These are phyloP conservation scores for Calyptomena viridis DNA, from an alignment of 2,113 vertebrate genomes.

Conservation along the genomic window DNA sequence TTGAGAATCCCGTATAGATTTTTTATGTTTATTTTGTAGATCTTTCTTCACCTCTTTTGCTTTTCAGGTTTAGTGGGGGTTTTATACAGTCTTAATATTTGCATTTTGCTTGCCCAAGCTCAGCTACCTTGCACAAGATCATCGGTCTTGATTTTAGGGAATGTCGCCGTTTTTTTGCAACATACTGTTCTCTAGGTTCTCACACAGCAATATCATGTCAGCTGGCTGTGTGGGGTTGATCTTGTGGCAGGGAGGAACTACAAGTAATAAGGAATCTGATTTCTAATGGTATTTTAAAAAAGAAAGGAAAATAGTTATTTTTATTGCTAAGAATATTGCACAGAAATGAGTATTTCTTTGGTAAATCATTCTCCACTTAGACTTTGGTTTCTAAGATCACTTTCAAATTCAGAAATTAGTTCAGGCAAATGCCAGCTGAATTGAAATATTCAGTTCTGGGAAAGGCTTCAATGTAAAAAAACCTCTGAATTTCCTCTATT, in stretches of 20 bases:
- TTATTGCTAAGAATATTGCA: conserved; percentile 25
- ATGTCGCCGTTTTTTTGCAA: not conserved
- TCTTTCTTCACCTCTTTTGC: not conserved
- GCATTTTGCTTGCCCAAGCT: not conserved
- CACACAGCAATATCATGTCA: not conserved
- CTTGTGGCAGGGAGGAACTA: not conserved
- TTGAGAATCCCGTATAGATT: accelerated
- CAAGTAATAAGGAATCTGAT: not conserved
- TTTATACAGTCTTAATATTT: not conserved
- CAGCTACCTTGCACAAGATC: not conserved
- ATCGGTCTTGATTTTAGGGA: not conserved
- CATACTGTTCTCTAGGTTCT: not conserved
- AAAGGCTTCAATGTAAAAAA: conserved; percentile 43
- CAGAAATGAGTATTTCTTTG: conserved; percentile 2
- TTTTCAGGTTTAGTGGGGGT: not conserved
- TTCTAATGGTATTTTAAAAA: not conserved
- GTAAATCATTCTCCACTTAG: conserved; percentile 25
- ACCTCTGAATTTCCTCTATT: conserved; percentile 26
- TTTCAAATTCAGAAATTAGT: conserved; percentile 60
- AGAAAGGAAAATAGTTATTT: conserved; percentile 9
- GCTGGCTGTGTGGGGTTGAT: not conserved
- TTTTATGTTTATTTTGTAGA: not conserved
- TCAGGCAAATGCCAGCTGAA: conserved; percentile 53
- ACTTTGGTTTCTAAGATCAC: conserved; percentile 52
- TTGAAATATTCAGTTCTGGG: conserved; percentile 39